Base-by-base conservation (phyloP, 2,888 invertebrate species). In the Drosophila cyrtoloma region DNA sequence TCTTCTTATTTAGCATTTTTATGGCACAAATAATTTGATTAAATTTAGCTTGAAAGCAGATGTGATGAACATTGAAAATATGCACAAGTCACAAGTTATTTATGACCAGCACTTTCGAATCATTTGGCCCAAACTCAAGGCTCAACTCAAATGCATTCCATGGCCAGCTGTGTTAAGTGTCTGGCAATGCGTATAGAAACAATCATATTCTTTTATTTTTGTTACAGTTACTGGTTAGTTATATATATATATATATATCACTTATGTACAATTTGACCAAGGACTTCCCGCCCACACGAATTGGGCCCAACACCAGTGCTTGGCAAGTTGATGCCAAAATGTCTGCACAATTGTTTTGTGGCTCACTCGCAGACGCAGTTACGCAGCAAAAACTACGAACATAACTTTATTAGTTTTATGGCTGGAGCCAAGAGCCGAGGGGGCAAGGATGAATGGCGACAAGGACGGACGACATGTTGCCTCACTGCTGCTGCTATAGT, bases 301-400 rank as follows among this genome's bases (percentile, higher is more conserved):
- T 16, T 58, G 30, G 42, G 61, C 39, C 58, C 26, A 64, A 35
- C 56, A 37, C 39, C 55, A 26, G 55, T 59, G 59, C 52, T 53
- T 28, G 50, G 55, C 53, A 61, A 53, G 47, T 58, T 71, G 82
- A 70, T 91, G 89, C 89, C 90, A 87, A 81, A 78, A 71, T 87
- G 91, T 89, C 91, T 91, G 75, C 71, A 37, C 64, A 75, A 75
- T 79, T 75, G 82, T 74, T 84, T 84, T 77, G 72, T 73, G 82
- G 80, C 69, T 51, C 71, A 71, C 79, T 67, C 84, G 71, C 59
- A 74, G 76, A 58, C 82, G 64, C 69, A 75, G 75, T 75, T 79
- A 79, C 75, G 77, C 78, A 86, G 79, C 76, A 82, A 87, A 82
- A 90, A 81, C 80, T 77, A 82, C 87, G 78, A 89, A 88, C 80